A percentile compares a stretch with the other conserved stretches of the same genome.
phyloP scores from a whole-genome alignment of 2,797 vertebrate species.

The Anguilla anguilla region DNA sequence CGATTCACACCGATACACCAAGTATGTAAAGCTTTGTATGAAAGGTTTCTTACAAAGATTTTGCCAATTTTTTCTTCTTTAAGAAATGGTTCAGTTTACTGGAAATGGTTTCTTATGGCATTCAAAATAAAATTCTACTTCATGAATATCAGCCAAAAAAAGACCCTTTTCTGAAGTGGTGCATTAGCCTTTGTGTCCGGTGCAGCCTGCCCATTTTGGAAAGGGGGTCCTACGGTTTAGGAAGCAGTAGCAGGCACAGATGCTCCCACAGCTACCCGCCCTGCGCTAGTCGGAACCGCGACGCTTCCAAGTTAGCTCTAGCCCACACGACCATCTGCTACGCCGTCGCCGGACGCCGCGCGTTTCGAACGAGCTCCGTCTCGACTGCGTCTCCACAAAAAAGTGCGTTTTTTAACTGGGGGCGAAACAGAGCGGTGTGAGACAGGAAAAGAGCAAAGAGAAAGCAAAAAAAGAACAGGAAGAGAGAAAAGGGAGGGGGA shows the following conservation, averaged over 20 bases:
- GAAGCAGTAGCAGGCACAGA: constrained; percentile 64
- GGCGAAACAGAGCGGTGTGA: not conserved
- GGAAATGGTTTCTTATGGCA: not conserved
- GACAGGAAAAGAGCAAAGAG: not conserved
- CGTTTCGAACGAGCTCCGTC: not conserved
- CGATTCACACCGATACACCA: not conserved
- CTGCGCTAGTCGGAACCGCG: constrained; percentile 57
- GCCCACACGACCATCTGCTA: constrained; percentile 73
- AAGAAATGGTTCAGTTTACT: not conserved
- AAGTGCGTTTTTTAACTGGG: not conserved
- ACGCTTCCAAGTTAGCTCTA: constrained; percentile 69
- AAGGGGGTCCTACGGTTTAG: not conserved
- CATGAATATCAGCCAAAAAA: not conserved
- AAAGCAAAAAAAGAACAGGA: not conserved
- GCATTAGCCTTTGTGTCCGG: not conserved
- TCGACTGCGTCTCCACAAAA: not conserved
- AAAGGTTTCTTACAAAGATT: not conserved
- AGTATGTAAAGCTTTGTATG: not conserved
- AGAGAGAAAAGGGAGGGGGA: not conserved
- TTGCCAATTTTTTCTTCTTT: not conserved
- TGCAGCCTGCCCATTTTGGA: not conserved
- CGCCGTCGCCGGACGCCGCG: constrained; percentile 55
- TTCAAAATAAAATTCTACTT: not conserved
- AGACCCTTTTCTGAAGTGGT: not conserved
- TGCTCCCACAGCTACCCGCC: constrained; percentile 59